Conservation (phyloP, 2,113 vertebrate genomes). For the Hydropotes inermis region DNA sequence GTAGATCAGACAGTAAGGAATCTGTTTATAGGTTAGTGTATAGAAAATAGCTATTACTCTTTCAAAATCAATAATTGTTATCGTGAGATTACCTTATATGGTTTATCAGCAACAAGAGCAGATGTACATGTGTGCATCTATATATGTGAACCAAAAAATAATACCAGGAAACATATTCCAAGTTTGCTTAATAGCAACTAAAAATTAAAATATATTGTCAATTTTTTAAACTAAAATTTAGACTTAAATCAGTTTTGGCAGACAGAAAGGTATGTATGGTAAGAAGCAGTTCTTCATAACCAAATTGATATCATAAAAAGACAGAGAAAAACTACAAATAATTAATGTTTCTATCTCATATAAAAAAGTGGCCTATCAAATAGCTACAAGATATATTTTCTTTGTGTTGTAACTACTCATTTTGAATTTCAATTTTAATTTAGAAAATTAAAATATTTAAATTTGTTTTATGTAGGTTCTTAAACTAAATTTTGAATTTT, state of each 20-base stretch:
- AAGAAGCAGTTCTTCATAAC: background rate
- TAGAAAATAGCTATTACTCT: background rate
- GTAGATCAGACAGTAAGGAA: too few relatives aligned
- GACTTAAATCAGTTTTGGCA: background rate
- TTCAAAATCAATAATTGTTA: background rate
- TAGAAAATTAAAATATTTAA: background rate
- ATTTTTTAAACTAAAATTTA: background rate
- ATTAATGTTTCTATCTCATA: background rate
- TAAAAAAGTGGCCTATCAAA: background rate
- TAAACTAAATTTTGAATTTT: background rate
- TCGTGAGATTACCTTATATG: background rate
- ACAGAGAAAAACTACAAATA: background rate
- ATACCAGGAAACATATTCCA: background rate
- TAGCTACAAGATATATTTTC: background rate
- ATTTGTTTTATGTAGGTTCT: background rate
- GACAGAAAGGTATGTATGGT: background rate
- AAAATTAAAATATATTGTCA: background rate
- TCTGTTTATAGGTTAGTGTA: too few relatives aligned
- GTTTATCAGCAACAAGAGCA: background rate
- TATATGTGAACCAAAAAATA: background rate
- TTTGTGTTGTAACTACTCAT: too few relatives aligned
- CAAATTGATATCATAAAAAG: background rate
- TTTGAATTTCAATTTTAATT: background rate
- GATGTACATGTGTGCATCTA: background rate
- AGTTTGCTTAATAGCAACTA: background rate